These are phyloP conservation scores for Anableps anableps DNA, from an alignment of 2,797 vertebrate genomes.

Conservation along the genomic window DNA sequence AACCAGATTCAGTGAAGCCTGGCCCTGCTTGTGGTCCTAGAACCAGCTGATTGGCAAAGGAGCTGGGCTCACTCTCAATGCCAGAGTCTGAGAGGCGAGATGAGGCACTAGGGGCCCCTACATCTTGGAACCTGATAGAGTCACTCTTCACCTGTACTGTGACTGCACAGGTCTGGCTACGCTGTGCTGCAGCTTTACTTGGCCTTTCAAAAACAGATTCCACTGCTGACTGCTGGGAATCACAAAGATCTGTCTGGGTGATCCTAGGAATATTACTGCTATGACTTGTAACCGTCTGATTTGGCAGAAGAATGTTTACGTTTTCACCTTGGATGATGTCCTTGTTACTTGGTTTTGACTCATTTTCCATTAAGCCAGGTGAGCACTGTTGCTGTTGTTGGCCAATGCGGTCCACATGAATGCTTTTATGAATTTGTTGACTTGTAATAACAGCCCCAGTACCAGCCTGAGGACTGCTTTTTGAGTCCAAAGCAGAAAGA, in stretches of 20 bases:
- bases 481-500: constrained; percentile 78
- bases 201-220: constrained; percentile 79
- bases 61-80: constrained; percentile 96
- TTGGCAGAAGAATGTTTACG: constrained; percentile 81
- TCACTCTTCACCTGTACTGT: constrained; percentile 81
- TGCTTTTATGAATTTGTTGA: constrained; percentile 67
- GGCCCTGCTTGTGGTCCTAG: constrained; percentile 79
- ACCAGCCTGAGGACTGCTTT: constrained; percentile 83
- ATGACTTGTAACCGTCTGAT: constrained; percentile 50
- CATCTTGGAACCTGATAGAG: constrained; percentile 76
- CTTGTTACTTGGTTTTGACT: constrained; percentile 85
- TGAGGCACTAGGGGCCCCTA: constrained; percentile 80
- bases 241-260: constrained; percentile 61
- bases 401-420: constrained; percentile 65
- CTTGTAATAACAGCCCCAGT: constrained; percentile 80
- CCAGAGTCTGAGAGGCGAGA: constrained; percentile 98
- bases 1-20: constrained; percentile 66
- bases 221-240: constrained; percentile 65
- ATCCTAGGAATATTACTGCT: constrained; percentile 65
- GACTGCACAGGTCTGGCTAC: constrained; percentile 65
- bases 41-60: constrained; percentile 88
- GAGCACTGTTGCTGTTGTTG: constrained; percentile 68
- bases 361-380: constrained; percentile 81
- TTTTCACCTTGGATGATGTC: constrained; percentile 85
- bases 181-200: constrained; percentile 57